A percentile compares a stretch with the other conserved stretches of the same genome.
Evolutionary conservation across 2,113 vertebrate species (phyloP).

Genomic region (Spea bombifrons): DNA sequence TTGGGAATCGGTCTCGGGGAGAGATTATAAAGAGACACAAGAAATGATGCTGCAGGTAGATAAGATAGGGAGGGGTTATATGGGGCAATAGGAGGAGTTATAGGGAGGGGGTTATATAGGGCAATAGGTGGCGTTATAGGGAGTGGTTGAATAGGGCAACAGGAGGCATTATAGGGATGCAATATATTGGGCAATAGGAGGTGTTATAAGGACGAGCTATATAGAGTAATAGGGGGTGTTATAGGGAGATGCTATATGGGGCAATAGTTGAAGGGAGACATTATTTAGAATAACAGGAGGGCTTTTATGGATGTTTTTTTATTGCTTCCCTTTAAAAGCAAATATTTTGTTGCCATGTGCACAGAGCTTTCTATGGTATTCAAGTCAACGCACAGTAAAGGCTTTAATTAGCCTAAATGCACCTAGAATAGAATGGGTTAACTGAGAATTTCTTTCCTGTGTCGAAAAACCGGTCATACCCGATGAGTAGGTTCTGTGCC

Average conservation of each 20-base stretch:
- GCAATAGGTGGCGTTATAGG: neutral
- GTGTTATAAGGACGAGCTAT: neutral
- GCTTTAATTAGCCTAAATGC: neutral
- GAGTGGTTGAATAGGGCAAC: neutral
- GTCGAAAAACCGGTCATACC: constrained; percentile 10
- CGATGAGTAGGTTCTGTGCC: constrained; percentile 6
- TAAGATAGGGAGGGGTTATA: neutral
- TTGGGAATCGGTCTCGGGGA: neutral
- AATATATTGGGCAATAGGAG: neutral
- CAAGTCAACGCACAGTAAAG: no score
- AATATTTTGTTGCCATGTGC: no score
- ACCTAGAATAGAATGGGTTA: neutral
- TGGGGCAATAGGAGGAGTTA: neutral
- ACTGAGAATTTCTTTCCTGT: neutral
- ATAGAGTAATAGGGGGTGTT: neutral
- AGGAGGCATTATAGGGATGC: neutral
- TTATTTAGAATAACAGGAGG: neutral
- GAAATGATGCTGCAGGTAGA: neutral
- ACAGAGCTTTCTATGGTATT: no score
- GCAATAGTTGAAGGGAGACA: neutral
- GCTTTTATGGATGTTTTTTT: neutral
- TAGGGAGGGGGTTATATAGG: neutral
- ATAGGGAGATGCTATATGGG: neutral
- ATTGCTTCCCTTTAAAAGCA: neutral
- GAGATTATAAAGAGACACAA: neutral